phyloP scores from a whole-genome alignment of 2,797 vertebrate genomes.

The Leucoraja ocellata region DNA sequence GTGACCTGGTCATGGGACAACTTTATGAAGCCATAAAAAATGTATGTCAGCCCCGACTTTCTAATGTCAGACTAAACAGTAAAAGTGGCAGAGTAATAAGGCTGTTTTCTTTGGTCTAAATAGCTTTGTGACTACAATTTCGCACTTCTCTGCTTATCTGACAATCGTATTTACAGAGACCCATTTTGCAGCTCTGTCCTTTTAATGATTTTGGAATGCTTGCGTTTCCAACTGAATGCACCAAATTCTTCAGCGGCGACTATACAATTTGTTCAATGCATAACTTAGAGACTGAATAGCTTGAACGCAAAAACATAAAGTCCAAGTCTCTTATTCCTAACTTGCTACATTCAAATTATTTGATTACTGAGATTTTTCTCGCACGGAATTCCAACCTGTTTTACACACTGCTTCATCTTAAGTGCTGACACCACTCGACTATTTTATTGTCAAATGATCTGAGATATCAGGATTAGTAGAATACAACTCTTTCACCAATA shows the following conservation, averaged over 20 bases:
- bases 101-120: slow-evolving; percentile 86
- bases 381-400: not conserved
- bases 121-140: slow-evolving; percentile 79
- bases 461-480: not conserved
- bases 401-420: not conserved
- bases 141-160: slow-evolving; percentile 64
- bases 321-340: not conserved
- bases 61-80: slow-evolving; percentile 87
- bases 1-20: slow-evolving; percentile 99
- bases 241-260: not conserved
- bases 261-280: not conserved
- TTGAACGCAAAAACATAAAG: not conserved
- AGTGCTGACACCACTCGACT: not conserved
- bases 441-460: not conserved
- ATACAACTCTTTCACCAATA: not conserved
- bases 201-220: slow-evolving; percentile 74
- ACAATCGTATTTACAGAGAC: slow-evolving; percentile 54
- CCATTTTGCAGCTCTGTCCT: slow-evolving; percentile 50
- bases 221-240: slow-evolving; percentile 55
- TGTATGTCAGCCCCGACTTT: slow-evolving; percentile 99
- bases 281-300: not conserved
- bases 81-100: slow-evolving; percentile 82
- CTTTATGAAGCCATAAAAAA: slow-evolving; percentile 99
- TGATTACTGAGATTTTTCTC: not conserved
- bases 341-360: not conserved